phyloP scores from a whole-genome alignment of 1,140 invertebrate genomes.

The Drosophila nikananu region DNA sequence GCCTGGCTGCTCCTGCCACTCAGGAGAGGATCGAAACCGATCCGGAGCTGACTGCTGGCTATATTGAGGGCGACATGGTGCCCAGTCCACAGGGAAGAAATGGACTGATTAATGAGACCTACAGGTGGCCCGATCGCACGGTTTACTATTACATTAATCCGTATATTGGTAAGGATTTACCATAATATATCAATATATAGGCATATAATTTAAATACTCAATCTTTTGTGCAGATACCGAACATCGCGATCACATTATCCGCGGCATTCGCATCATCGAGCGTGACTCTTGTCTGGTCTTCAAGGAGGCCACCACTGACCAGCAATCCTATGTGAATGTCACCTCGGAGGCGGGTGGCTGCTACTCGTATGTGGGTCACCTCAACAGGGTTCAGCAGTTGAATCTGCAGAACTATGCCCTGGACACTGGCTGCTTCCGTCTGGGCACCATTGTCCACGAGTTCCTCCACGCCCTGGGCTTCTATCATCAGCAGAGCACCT shows the following conservation, averaged over 20 bases:
- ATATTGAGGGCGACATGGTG: constrained; percentile 70
- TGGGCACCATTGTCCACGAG: constrained; percentile 89
- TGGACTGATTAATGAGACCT: constrained; percentile 87
- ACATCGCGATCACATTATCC: constrained; percentile 59
- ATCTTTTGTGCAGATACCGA: constrained; percentile 38
- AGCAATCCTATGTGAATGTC: constrained; percentile 80
- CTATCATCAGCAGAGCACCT: constrained; percentile 90
- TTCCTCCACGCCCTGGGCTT: constrained; percentile 89
- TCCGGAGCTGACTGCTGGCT: constrained; percentile 67
- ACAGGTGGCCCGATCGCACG: constrained; percentile 88
- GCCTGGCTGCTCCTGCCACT: constrained; percentile 33
- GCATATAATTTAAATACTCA: too few species aligned
- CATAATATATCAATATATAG: too few species aligned
- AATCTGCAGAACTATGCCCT: constrained; percentile 86
- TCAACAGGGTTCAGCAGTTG: constrained; percentile 85
- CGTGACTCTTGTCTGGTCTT: constrained; percentile 58
- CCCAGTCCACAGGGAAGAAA: constrained; percentile 78
- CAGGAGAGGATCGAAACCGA: constrained; percentile 43
- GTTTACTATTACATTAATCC: constrained; percentile 88
- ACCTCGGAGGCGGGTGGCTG: constrained; percentile 86
- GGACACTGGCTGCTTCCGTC: constrained; percentile 74
- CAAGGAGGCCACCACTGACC: constrained; percentile 45
- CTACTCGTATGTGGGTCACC: constrained; percentile 86
- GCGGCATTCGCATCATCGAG: constrained; percentile 53
- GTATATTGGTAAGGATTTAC: constrained; percentile 51